Conservation (phyloP, 2,888 invertebrate genomes). For the Perdita meconis region DNA sequence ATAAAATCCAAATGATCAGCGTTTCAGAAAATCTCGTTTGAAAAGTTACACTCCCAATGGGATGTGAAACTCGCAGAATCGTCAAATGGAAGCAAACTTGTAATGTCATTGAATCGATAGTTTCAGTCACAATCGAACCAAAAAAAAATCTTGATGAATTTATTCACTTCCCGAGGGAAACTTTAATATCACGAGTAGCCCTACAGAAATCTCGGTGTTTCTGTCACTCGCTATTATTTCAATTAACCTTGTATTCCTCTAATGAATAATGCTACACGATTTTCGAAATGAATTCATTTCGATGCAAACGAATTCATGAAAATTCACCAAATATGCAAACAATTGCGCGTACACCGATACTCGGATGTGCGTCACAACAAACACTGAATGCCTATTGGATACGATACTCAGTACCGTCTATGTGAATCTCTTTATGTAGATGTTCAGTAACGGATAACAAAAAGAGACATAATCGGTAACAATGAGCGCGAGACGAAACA, state of each 20-base stretch:
- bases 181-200: background rate
- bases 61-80: background rate
- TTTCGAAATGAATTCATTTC: background rate
- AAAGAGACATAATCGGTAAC: background rate
- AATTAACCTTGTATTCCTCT: background rate
- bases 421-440: background rate
- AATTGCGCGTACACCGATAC: background rate
- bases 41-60: background rate
- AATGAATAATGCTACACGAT: background rate
- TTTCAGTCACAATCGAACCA: background rate
- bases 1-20: background rate
- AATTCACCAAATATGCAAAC: background rate
- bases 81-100: background rate
- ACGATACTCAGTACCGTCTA: background rate
- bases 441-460: background rate
- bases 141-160: background rate
- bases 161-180: background rate
- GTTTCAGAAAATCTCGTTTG: background rate
- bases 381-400: background rate
- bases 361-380: background rate
- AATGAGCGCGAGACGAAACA: background rate
- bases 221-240: background rate
- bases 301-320: background rate
- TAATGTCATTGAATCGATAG: background rate
- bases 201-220: background rate